Evolutionary conservation across 2,888 invertebrate species (phyloP).

Genomic region (Frankliniella fusca): DNA sequence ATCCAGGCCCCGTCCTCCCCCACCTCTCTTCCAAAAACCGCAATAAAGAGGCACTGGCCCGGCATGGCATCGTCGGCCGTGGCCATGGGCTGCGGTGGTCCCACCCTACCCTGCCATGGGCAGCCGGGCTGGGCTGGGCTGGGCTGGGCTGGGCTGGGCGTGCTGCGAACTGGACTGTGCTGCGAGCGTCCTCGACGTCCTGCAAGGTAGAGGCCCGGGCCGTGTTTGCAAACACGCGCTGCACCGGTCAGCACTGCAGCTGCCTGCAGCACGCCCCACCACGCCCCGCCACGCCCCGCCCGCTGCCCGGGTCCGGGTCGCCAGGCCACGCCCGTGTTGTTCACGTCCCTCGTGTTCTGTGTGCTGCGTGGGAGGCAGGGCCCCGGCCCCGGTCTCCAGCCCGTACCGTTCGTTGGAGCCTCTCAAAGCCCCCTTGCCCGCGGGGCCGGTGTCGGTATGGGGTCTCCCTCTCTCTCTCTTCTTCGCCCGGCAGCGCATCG

Average conservation of each 20-base stretch:
- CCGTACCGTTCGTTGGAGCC: not conserved
- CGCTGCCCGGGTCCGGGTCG: not conserved
- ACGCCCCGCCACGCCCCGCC: no score
- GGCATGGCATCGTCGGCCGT: not conserved
- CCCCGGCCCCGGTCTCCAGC: not conserved
- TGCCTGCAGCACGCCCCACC: no score
- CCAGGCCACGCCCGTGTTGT: not conserved
- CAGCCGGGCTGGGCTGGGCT: no score
- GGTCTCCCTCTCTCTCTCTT: not conserved
- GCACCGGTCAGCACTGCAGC: not conserved
- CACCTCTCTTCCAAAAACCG: slow-evolving; percentile 1
- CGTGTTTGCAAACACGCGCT: not conserved
- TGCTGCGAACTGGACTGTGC: no score
- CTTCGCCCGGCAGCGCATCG: not conserved
- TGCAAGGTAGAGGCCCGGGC: no score
- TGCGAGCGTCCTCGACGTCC: no score
- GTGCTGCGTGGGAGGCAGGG: not conserved
- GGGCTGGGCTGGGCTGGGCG: no score
- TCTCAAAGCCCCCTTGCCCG: not conserved
- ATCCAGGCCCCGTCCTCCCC: not conserved
- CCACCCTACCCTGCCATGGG: no score
- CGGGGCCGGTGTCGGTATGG: not conserved
- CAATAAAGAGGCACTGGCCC: not conserved
- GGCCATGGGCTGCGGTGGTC: no score
- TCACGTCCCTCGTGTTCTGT: not conserved